phyloP scores from a whole-genome alignment of 2,888 invertebrate genomes.

The Limnephilus marmoratus region DNA sequence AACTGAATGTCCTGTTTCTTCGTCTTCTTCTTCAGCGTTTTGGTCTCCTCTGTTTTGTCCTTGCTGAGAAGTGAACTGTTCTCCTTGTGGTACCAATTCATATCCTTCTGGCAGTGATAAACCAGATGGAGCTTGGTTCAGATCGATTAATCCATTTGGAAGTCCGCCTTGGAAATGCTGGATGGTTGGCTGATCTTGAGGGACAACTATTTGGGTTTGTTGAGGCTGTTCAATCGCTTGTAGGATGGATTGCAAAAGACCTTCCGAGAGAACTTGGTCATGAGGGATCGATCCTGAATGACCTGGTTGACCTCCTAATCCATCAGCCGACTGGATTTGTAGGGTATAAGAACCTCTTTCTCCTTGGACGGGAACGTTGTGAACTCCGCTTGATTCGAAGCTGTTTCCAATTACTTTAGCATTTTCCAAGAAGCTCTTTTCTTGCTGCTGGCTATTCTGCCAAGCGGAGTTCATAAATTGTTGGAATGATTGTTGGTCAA shows the following conservation, averaged over 20 bases:
- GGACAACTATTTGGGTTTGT: constrained; percentile 64
- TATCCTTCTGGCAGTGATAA: constrained; percentile 73
- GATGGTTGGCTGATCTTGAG: constrained; percentile 63
- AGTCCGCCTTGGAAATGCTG: constrained; percentile 67
- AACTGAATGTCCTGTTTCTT: constrained; percentile 74
- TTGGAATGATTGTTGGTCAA: constrained; percentile 64
- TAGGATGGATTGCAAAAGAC: constrained; percentile 87
- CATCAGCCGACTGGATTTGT: constrained; percentile 85
- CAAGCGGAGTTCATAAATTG: constrained; percentile 65
- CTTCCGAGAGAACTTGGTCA: constrained; percentile 87
- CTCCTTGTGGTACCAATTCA: constrained; percentile 71
- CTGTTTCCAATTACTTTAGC: constrained; percentile 66
- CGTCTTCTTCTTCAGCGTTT: constrained; percentile 71
- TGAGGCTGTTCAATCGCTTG: constrained; percentile 88
- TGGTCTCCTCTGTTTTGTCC: constrained; percentile 69
- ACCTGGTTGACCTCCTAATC: constrained; percentile 72
- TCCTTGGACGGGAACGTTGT: constrained; percentile 76
- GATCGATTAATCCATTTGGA: constrained; percentile 67
- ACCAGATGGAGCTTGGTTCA: constrained; percentile 69
- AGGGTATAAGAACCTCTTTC: constrained; percentile 83
- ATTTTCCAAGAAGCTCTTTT: constrained; percentile 69
- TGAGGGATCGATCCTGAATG: constrained; percentile 79
- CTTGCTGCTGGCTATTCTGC: constrained; percentile 58
- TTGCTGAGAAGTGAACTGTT: constrained; percentile 69
- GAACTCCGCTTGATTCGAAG: constrained; percentile 58